Evolutionary conservation across 2,113 vertebrate genomes (phyloP).

Genomic region (Tetrao urogallus): DNA sequence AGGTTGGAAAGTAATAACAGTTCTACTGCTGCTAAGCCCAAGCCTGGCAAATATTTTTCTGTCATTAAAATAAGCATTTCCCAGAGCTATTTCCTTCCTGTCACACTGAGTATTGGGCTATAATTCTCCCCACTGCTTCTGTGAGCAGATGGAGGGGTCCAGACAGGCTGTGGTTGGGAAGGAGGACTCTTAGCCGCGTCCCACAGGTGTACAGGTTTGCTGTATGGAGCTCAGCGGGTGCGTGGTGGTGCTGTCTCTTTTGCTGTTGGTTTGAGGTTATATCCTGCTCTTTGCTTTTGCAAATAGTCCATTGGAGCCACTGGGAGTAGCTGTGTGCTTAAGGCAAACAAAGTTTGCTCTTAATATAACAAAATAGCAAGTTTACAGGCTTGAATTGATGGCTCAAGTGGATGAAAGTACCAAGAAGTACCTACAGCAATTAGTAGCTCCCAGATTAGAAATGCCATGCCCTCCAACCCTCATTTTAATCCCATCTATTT

Average conservation of each 20-base stretch:
- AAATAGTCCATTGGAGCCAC: not conserved
- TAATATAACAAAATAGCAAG: not conserved
- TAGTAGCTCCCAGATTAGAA: not conserved
- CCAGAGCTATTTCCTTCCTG: slow-evolving; percentile 62
- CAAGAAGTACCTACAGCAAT: not conserved
- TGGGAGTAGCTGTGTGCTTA: slow-evolving; percentile 1
- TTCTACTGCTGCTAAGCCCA: slow-evolving; percentile 41
- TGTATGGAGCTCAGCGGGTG: not conserved
- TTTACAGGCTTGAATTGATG: not conserved
- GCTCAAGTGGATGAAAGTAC: not conserved
- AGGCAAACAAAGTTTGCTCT: slow-evolving; percentile 30
- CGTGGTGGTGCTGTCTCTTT: not conserved
- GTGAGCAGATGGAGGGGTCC: not conserved
- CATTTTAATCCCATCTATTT: slow-evolving; percentile 47
- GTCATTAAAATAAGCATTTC: slow-evolving; percentile 69
- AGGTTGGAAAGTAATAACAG: slow-evolving; percentile 59
- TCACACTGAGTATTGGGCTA: slow-evolving; percentile 35
- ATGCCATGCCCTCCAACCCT: not conserved
- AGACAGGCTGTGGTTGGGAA: not conserved
- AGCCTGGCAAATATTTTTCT: slow-evolving; percentile 64
- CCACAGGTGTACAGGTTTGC: not conserved
- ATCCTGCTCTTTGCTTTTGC: not conserved
- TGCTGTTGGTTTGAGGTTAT: not conserved
- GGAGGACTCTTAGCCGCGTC: accelerated
- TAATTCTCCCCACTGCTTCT: slow-evolving; percentile 43